Evolutionary conservation across 2,888 invertebrate genomes (phyloP).

Genomic region (Heliconius hortense): DNA sequence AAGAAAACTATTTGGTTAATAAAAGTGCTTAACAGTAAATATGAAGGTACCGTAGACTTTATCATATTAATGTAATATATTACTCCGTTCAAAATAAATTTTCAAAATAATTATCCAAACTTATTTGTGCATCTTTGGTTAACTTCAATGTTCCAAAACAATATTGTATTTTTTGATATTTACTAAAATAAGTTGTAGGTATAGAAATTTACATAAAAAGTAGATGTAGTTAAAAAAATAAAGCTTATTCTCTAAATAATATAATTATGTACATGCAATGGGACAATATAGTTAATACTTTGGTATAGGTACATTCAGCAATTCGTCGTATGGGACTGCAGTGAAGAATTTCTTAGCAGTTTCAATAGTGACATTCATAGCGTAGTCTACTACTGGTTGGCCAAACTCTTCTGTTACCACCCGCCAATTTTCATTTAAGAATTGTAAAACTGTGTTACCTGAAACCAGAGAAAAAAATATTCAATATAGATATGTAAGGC

Average conservation of each 20-base stretch:
- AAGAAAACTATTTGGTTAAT: background rate
- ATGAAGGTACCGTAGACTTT: conserved; percentile 1
- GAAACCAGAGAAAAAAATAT: conserved; percentile 44
- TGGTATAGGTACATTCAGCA: conserved; percentile 72
- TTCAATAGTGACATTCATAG: conserved; percentile 70
- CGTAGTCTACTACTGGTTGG: conserved; percentile 74
- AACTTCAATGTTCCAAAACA: background rate
- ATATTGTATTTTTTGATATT: background rate
- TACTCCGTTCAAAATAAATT: background rate
- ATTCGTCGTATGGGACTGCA: conserved; percentile 73
- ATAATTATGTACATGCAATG: background rate
- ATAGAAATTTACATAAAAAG: background rate
- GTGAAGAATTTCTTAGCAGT: conserved; percentile 74
- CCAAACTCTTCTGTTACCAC: conserved; percentile 77
- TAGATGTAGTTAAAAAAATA: background rate
- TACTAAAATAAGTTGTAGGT: background rate
- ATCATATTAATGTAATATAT: background rate
- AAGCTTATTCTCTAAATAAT: background rate
- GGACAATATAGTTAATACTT: conserved; percentile 55
- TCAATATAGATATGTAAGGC: background rate
- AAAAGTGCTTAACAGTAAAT: background rate
- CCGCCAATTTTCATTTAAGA: conserved; percentile 77
- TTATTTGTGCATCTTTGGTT: conserved; percentile 12
- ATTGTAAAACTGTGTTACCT: conserved; percentile 75
- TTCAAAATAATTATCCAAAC: background rate